phyloP scores from a whole-genome alignment of 2,888 invertebrate genomes.

The Melieria picta region DNA sequence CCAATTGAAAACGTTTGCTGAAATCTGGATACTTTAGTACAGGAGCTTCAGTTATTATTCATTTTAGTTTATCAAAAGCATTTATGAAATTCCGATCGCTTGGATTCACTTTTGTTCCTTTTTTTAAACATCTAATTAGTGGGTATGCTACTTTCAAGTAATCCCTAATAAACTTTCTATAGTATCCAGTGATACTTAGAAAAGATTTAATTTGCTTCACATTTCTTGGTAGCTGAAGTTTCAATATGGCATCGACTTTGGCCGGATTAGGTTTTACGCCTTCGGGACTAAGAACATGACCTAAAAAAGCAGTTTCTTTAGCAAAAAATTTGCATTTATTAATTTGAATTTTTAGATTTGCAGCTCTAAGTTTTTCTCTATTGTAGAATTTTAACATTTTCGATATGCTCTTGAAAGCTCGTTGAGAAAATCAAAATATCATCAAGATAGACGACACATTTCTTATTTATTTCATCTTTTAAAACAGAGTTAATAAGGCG shows the following conservation, averaged over 20 bases:
- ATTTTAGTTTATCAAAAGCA: background rate
- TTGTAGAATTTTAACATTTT: background rate
- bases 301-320: no score
- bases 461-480: no score
- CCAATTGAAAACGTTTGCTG: background rate
- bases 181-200: background rate
- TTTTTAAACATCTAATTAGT: background rate
- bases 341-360: constrained; percentile 6
- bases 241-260: no score
- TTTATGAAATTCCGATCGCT: background rate
- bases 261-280: no score
- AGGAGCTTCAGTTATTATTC: background rate
- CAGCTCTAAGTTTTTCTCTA: background rate
- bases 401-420: constrained; percentile 13
- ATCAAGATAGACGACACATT: constrained; percentile 13
- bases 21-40: background rate
- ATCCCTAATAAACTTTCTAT: background rate
- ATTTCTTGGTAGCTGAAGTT: background rate
- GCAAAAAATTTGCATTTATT: background rate
- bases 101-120: background rate
- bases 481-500: constrained; percentile 15
- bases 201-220: constrained; percentile 8
- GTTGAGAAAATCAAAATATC: constrained; percentile 17
- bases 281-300: no score
- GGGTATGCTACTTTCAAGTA: background rate